These are phyloP conservation scores for Melipona quadrifasciata DNA, from an alignment of 1,140 invertebrate species.

Conservation along the genomic window DNA sequence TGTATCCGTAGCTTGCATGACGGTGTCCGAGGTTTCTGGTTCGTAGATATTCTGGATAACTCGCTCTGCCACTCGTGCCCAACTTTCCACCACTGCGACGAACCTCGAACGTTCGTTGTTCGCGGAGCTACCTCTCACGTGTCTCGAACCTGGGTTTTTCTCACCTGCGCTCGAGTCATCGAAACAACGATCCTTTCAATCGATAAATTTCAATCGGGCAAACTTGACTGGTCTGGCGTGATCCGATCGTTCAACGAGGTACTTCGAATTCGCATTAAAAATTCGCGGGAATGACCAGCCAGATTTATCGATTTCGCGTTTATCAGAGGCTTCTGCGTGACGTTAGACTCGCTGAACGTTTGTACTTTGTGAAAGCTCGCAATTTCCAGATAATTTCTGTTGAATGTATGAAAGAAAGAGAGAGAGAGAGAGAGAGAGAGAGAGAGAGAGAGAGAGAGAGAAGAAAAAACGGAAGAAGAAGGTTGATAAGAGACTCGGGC, in stretches of 20 bases:
- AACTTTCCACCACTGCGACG: slow-evolving; percentile 11
- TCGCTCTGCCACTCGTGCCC: background rate
- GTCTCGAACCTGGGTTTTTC: background rate
- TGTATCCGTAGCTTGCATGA: slow-evolving; percentile 44
- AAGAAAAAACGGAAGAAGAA: slow-evolving; percentile 15
- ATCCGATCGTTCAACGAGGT: background rate
- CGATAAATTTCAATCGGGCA: background rate
- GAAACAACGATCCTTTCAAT: background rate
- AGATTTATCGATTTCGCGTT: background rate
- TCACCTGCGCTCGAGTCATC: too few species aligned
- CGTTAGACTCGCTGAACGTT: background rate
- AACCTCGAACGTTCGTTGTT: background rate
- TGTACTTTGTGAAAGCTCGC: background rate
- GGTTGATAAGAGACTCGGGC: slow-evolving; percentile 42
- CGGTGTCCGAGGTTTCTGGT: slow-evolving; percentile 14
- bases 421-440: background rate
- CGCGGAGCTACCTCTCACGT: background rate
- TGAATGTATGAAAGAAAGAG: background rate
- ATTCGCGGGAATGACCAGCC: too few species aligned
- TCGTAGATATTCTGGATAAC: slow-evolving; percentile 34
- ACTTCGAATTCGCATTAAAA: background rate
- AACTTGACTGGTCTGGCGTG: too few species aligned
- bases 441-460: slow-evolving; percentile 32
- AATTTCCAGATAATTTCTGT: slow-evolving; percentile 38
- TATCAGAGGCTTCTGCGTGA: background rate